Percentiles rank a stretch among this genome's conserved stretches.
phyloP scores from a whole-genome alignment of 1,140 invertebrate genomes.

The Scylla paramamosain region DNA sequence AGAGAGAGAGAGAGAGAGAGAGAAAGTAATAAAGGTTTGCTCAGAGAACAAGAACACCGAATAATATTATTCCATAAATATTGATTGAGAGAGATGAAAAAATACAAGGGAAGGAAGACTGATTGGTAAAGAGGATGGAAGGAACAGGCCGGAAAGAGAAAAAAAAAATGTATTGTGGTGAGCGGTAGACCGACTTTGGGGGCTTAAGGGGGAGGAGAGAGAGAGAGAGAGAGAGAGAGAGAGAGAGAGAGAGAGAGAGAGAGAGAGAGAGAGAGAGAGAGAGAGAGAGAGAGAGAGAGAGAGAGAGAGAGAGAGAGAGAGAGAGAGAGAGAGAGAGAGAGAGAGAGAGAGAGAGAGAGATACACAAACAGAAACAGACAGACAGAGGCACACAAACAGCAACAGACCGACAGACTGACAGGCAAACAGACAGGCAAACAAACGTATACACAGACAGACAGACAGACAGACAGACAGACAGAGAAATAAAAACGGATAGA shows the following conservation, averaged over 20 bases:
- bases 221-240: background rate
- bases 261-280: background rate
- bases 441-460: too few relatives aligned
- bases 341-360: too few relatives aligned
- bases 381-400: too few relatives aligned
- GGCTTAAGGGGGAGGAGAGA: background rate
- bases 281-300: background rate
- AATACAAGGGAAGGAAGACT: background rate
- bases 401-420: too few relatives aligned
- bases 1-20: too few relatives aligned
- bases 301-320: background rate
- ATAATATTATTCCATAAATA: conserved; percentile 25
- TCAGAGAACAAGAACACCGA: background rate
- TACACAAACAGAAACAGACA: too few relatives aligned
- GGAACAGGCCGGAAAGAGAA: conserved; percentile 17
- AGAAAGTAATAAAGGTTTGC: background rate
- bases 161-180: background rate
- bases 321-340: too few relatives aligned
- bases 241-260: background rate
- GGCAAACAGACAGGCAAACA: too few relatives aligned
- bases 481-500: too few relatives aligned
- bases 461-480: too few relatives aligned
- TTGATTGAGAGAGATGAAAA: conserved; percentile 5
- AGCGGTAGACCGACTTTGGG: background rate
- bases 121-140: conserved; percentile 8